A percentile compares a stretch with the other conserved stretches of the same genome.
Evolutionary conservation across 1,140 invertebrate genomes (phyloP).

Genomic region (Coptotermes formosanus): DNA sequence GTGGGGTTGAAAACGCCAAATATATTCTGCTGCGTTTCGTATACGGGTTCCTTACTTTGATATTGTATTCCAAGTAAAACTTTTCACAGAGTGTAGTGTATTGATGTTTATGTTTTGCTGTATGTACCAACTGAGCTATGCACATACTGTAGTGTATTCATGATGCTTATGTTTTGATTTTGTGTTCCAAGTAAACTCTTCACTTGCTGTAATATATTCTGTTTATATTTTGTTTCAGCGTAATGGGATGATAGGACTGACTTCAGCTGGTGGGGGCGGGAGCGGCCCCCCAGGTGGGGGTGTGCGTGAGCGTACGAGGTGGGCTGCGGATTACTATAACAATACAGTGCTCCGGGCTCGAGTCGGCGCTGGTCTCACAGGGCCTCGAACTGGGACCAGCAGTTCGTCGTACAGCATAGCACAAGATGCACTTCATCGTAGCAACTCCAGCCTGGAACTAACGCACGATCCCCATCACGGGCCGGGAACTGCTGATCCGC

Average conservation of each 20-base stretch:
- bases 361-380: slow-evolving; percentile 45
- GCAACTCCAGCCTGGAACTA: slow-evolving; percentile 68
- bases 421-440: slow-evolving; percentile 53
- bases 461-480: slow-evolving; percentile 41
- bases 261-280: neutral
- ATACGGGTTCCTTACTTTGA: no score
- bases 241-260: slow-evolving; percentile 25
- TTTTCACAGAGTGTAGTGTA: no score
- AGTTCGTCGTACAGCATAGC: neutral
- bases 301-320: slow-evolving; percentile 46
- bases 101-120: no score
- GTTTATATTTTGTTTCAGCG: slow-evolving; percentile 21
- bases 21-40: no score
- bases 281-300: slow-evolving; percentile 22
- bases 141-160: no score
- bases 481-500: slow-evolving; percentile 37
- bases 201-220: no score
- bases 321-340: slow-evolving; percentile 55
- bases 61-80: no score
- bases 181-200: no score
- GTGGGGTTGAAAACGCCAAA: no score
- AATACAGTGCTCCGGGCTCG: slow-evolving; percentile 50
- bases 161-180: no score
- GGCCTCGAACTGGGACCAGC: slow-evolving; percentile 20
- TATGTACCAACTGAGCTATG: no score